Conservation (phyloP, 2,113 vertebrate genomes). For the Eptatretus burgeri region DNA sequence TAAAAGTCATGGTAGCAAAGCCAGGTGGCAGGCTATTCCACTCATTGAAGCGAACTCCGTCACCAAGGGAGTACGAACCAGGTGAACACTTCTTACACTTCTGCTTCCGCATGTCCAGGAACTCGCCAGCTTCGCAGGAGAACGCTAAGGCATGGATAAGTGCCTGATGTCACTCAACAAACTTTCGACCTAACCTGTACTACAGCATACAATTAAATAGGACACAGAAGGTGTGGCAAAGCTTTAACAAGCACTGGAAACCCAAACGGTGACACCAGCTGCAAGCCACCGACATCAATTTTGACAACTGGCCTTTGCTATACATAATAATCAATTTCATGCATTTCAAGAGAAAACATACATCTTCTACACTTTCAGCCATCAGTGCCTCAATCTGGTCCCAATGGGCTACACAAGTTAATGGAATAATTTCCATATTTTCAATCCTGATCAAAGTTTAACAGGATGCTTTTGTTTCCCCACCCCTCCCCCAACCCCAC, state of each 20-base stretch:
- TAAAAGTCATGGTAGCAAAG: slow-evolving; percentile 53
- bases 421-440: not conserved
- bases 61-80: slow-evolving; percentile 73
- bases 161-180: slow-evolving; percentile 1
- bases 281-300: slow-evolving; percentile 1
- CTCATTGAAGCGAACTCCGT: slow-evolving; percentile 72
- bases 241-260: not conserved
- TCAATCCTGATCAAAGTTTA: not conserved
- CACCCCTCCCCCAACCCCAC: too few species aligned
- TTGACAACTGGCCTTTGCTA: not conserved
- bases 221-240: not conserved
- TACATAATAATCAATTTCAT: too few species aligned
- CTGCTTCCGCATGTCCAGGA: slow-evolving; percentile 80
- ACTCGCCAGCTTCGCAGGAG: slow-evolving; percentile 62
- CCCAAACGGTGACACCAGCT: not conserved
- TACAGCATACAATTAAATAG: not conserved
- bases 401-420: too few species aligned
- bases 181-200: not conserved
- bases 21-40: slow-evolving; percentile 63
- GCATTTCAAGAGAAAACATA: not conserved
- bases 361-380: too few species aligned
- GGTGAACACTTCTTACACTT: slow-evolving; percentile 53
- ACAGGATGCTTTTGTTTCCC: too few species aligned
- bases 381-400: too few species aligned
- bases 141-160: slow-evolving; percentile 29